Base-by-base conservation (phyloP, 2,113 vertebrate species). In the Emydocephalus ijimae region DNA sequence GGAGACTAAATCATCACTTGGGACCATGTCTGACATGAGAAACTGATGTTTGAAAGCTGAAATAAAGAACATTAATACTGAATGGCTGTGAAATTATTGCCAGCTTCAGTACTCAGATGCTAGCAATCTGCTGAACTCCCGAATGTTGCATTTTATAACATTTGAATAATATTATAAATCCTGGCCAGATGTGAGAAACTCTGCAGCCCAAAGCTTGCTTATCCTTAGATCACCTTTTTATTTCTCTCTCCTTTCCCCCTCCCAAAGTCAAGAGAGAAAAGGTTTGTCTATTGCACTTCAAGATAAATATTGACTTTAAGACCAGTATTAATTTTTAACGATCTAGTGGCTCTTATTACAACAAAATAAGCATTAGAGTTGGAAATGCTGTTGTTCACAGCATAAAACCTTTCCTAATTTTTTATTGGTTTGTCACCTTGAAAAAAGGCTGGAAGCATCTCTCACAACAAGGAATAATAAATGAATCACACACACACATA, bases 141-240 rank as follows among this genome's bases (percentile, higher is more conserved):
- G 39, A 89, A 55, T 54, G 81, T 88, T 69, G 0, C n/a, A 26
- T 92, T 96, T 96, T 92, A 96, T 29, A 95, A 54, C 85, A 8
- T 95, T 95, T 91, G 92, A 91, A 95, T 94, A 89, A 91, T 74
- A 88, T 61, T 74, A 21, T 88, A 89, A 88, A 93, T 85, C 55
- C 1, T 96, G 96, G 93, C 95, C 95, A 97, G 96, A 96, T 96
- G 90, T 91, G 34, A 95, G 85, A 45, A 96, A 91, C 69, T 85
- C 59, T 54, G 92, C 59, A 96, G 92, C 90, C 95, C 81, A 94
- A 56, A 92, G 52, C 48, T 59, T 93, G 48, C 93, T 95, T 97
- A 97, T 97, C 96, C 95, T 98, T 94, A 94, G 0, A 48, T 95
- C 95, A 96, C 95, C 96, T 89, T 91, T 61, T 23, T 92, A 87